Base-by-base conservation (phyloP, 2,113 vertebrate species). In the Sarotherodon lohbergeri region DNA sequence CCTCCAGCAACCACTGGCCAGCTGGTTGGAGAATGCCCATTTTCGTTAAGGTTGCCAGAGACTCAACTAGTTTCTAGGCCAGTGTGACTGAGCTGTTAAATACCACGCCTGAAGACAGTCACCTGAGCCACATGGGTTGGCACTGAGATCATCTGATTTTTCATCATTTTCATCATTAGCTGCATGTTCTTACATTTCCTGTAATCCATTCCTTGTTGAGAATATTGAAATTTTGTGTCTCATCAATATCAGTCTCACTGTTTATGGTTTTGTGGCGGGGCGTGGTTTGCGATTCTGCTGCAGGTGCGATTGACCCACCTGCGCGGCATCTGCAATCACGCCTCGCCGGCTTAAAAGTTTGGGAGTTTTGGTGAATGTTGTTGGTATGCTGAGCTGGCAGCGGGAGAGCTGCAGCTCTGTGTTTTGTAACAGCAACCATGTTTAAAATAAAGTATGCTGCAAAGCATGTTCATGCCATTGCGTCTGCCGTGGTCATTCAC, bases 261-360 rank as follows among this genome's bases (percentile, higher is more conserved):
- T 48, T 0, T 48, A 76, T 48, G 22, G 1, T 61, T 61, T 61
- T 32, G 4, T 61, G 57, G 57, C 0, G 8, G 57, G 27, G 14
- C 1, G 8, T 17, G 57, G 57, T 32, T 61, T 61, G 27, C 14
- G 27, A 61, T 32, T 8, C 27, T 32, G 5, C 27, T 4, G 57
- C 57, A 0, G 7, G 57, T 61, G 14, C 57, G 1, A 61, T 32
- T 61, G 5, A 32, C 27, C 57, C 57, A 32, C 27, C 57, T 61
- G 27, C 3, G 27, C 2, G 5, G 0, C 57, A 61, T 61, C 57
- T 61, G 14, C 14, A 61, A 61, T 61, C 57, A 61, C 5, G 14
- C 27, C 57, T 0, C 5, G 3, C 57, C 1, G 8, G 8, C 29
- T 61, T 17, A 61, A 17, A 61, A 0, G 8, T 32, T 61, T 61